These are phyloP conservation scores for Cryptoblepharus egeriae DNA, from an alignment of 2,797 vertebrate species.

Conservation along the genomic window DNA sequence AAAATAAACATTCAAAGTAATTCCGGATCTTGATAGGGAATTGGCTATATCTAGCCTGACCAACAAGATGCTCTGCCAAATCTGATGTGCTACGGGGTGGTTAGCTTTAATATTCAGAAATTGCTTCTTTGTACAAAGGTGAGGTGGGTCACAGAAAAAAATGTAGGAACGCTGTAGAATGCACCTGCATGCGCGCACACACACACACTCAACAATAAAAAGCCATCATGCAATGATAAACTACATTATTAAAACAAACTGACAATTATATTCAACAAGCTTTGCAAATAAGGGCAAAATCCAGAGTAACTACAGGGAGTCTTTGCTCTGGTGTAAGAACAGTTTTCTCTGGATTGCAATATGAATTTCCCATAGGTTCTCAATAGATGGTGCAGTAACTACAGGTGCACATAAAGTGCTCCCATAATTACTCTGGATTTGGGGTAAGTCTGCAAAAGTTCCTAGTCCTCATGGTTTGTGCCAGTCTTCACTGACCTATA, in stretches of 20 bases:
- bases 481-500: neutral
- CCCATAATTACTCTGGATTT: too few species aligned
- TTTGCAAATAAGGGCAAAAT: constrained; percentile 8
- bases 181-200: too few species aligned
- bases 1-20: constrained; percentile 7
- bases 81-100: neutral
- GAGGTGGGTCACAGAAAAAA: neutral
- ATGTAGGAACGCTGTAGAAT: too few species aligned
- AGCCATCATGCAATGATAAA: neutral
- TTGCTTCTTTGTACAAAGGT: neutral
- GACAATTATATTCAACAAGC: neutral
- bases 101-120: neutral
- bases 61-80: neutral
- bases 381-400: too few species aligned
- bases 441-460: too few species aligned
- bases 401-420: too few species aligned
- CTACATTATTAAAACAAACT: neutral
- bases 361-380: too few species aligned
- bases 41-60: neutral
- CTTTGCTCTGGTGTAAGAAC: too few species aligned
- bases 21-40: neutral
- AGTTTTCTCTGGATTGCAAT: too few species aligned
- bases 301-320: too few species aligned
- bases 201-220: neutral
- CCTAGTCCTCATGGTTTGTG: neutral